A percentile compares a stretch with the other conserved stretches of the same genome.
Evolutionary conservation across 2,888 invertebrate genomes (phyloP).

Genomic region (Fragum sueziense): DNA sequence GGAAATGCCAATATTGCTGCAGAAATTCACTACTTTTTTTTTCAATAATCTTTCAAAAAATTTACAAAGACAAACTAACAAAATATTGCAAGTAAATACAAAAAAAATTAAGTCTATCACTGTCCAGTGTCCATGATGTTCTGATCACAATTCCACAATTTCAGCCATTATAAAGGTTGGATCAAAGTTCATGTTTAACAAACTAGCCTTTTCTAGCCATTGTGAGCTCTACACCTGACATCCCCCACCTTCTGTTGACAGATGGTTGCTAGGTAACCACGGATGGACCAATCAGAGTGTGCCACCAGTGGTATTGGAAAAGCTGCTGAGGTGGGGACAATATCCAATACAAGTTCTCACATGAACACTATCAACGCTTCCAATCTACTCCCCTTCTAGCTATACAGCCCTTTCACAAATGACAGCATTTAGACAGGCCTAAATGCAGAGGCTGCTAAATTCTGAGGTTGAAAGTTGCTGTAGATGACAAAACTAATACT

Average conservation of each 20-base stretch:
- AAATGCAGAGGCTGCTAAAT: no score
- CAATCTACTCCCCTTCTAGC: neutral
- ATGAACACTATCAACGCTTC: constrained; percentile 6
- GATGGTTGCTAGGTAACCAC: constrained; percentile 72
- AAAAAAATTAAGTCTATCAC: neutral
- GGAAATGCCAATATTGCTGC: neutral
- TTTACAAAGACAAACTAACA: neutral
- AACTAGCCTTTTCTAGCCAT: constrained; percentile 39
- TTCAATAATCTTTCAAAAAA: neutral
- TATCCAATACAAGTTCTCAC: constrained; percentile 36
- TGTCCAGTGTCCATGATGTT: neutral
- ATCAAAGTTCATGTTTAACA: neutral
- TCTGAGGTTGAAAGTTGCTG: no score
- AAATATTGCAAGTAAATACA: neutral
- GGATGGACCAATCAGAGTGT: constrained; percentile 72
- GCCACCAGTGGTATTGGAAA: constrained; percentile 61
- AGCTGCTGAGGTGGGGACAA: constrained; percentile 50
- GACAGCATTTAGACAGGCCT: neutral
- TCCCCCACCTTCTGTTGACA: constrained; percentile 58
- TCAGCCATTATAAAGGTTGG: neutral
- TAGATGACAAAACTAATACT: no score
- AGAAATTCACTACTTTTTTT: neutral
- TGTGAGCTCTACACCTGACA: constrained; percentile 45
- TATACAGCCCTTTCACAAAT: neutral
- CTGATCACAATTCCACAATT: neutral